Conservation (phyloP, 2,113 vertebrate species). For the Misgurnus mizolepis region DNA sequence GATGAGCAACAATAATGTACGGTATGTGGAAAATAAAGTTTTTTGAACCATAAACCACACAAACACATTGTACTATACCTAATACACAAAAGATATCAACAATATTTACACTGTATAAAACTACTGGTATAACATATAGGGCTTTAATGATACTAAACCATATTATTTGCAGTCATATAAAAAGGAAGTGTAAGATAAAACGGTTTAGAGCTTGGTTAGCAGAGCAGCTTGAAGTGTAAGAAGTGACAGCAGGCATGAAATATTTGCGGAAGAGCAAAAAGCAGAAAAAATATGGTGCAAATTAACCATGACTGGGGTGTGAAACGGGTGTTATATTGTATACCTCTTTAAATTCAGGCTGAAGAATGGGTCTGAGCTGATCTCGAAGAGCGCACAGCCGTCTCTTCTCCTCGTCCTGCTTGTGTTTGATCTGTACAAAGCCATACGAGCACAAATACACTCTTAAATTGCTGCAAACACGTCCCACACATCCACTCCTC, state of each 20-base stretch:
- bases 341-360: conserved; percentile 74
- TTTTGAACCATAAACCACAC: no score
- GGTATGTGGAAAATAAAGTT: no score
- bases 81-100: no score
- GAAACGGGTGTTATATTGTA: conserved; percentile 26
- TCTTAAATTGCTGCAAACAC: conserved; percentile 16
- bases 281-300: background rate
- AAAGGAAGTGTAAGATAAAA: background rate
- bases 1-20: no score
- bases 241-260: background rate
- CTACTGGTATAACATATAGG: background rate
- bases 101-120: no score
- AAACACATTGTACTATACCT: no score
- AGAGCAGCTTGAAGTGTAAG: background rate
- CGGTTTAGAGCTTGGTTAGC: background rate
- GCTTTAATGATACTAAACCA: background rate
- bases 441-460: conserved; percentile 1
- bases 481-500: conserved; percentile 25
- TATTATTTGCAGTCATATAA: background rate
- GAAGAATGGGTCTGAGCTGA: conserved; percentile 62
- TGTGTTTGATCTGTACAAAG: conserved; percentile 66
- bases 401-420: conserved; percentile 72
- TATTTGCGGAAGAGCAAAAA: background rate
- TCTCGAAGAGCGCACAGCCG: conserved; percentile 69
- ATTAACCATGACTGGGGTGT: background rate